phyloP scores from a whole-genome alignment of 2,888 invertebrate genomes.

The Lepidochitona cinerea region DNA sequence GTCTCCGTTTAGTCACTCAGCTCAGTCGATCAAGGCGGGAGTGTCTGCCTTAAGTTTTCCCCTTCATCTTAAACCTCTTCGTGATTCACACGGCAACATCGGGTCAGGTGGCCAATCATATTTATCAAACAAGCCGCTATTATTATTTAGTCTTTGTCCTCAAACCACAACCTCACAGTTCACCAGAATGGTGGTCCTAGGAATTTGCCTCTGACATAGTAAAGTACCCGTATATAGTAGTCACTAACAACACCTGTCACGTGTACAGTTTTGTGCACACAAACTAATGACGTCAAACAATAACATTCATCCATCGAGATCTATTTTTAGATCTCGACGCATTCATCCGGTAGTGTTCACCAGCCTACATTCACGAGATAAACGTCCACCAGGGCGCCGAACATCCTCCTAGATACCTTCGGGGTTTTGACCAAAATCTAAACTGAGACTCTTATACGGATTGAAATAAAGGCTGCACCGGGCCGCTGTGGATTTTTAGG shows the following conservation, averaged over 20 bases:
- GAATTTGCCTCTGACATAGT: constrained; percentile 11
- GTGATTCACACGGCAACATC: not conserved
- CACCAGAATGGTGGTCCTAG: not conserved
- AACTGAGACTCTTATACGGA: too few relatives aligned
- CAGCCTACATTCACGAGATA: too few relatives aligned
- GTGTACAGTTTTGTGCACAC: constrained; percentile 27
- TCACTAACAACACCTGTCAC: constrained; percentile 63
- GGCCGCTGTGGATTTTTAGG: too few relatives aligned
- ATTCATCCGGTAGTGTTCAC: too few relatives aligned
- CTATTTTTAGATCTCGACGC: too few relatives aligned
- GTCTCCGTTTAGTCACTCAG: not conserved
- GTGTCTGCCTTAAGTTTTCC: not conserved
- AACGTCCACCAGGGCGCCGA: too few relatives aligned
- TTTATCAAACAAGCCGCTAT: too few relatives aligned
- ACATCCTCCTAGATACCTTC: too few relatives aligned
- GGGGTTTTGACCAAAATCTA: too few relatives aligned
- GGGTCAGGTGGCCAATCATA: too few relatives aligned
- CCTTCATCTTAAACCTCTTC: not conserved
- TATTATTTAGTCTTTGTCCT: not conserved
- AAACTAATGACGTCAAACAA: constrained; percentile 23
- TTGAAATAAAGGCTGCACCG: too few relatives aligned
- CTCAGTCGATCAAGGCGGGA: constrained; percentile 2
- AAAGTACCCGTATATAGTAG: constrained; percentile 64
- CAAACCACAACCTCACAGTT: not conserved
- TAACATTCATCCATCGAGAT: too few relatives aligned